Evolutionary conservation across 1,140 invertebrate genomes (phyloP).

Genomic region (Drosophila pectinifera): DNA sequence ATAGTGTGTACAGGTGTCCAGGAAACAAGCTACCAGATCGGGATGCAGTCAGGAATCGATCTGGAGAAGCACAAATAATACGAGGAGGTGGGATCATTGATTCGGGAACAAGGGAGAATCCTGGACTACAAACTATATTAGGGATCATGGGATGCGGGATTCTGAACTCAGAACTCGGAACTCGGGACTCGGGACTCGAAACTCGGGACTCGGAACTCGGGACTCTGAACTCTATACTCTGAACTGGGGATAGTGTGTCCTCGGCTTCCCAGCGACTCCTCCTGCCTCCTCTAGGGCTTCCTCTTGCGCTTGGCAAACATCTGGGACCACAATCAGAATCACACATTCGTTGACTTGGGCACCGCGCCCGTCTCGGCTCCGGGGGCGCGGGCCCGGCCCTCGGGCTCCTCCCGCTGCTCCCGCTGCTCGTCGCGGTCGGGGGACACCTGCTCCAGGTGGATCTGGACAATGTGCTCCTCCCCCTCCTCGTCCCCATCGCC

Average conservation of each 20-base stretch:
- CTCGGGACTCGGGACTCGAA: background rate
- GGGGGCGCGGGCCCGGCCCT: constrained; percentile 8
- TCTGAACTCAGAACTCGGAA: too few species aligned
- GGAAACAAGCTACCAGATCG: background rate
- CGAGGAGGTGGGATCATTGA: background rate
- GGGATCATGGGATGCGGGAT: background rate
- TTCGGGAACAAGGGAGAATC: background rate
- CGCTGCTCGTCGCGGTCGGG: constrained; percentile 11
- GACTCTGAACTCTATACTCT: too few species aligned
- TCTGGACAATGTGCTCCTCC: constrained; percentile 66
- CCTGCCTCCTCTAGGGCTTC: constrained; percentile 34
- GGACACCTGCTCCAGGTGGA: constrained; percentile 48
- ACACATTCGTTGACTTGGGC: constrained; percentile 65
- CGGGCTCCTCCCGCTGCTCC: constrained; percentile 2
- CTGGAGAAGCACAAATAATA: background rate
- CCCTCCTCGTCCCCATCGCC: constrained; percentile 2
- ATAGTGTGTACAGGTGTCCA: background rate
- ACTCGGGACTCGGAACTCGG: too few species aligned
- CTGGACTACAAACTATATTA: background rate
- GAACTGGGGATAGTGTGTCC: background rate
- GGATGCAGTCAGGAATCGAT: background rate
- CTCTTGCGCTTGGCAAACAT: constrained; percentile 70
- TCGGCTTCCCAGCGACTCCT: background rate
- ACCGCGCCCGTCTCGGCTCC: constrained; percentile 52
- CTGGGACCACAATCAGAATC: constrained; percentile 79